phyloP scores from a whole-genome alignment of 2,113 vertebrate genomes.

The Phodopus roborovskii region DNA sequence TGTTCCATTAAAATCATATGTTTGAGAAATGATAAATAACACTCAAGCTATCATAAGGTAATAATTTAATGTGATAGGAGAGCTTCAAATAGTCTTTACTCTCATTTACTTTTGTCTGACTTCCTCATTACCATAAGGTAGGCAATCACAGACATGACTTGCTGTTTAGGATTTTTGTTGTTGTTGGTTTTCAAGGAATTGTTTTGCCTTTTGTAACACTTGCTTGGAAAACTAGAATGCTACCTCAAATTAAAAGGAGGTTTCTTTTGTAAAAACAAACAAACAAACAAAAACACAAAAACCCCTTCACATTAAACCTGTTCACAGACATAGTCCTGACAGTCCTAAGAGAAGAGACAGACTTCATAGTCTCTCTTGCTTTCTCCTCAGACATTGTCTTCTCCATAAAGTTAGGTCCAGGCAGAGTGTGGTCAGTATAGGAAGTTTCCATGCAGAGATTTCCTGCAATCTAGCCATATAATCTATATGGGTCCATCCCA shows the following conservation, averaged over 20 bases:
- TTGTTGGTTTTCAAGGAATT: background rate
- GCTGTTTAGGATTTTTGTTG: background rate
- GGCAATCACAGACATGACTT: background rate
- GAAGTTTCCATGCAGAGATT: background rate
- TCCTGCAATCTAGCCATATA: background rate
- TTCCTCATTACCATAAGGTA: background rate
- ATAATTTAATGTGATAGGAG: background rate
- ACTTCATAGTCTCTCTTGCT: background rate
- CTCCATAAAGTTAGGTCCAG: background rate
- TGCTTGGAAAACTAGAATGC: background rate
- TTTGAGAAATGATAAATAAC: conserved; percentile 18
- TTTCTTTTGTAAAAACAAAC: background rate
- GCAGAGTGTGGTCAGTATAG: accelerated
- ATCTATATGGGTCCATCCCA: background rate
- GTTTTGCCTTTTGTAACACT: background rate
- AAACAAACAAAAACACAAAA: too few species aligned
- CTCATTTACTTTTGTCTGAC: background rate
- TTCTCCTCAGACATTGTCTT: background rate
- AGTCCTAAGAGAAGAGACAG: background rate
- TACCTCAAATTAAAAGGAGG: background rate
- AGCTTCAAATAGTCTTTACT: background rate
- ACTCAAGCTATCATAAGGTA: background rate
- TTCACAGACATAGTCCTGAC: background rate
- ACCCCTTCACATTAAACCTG: background rate
- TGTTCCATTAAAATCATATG: background rate